A percentile compares a stretch with the other conserved stretches of the same genome.
These are phyloP conservation scores for Diaprepes abbreviatus DNA, from an alignment of 2,888 invertebrate genomes.

Conservation along the genomic window DNA sequence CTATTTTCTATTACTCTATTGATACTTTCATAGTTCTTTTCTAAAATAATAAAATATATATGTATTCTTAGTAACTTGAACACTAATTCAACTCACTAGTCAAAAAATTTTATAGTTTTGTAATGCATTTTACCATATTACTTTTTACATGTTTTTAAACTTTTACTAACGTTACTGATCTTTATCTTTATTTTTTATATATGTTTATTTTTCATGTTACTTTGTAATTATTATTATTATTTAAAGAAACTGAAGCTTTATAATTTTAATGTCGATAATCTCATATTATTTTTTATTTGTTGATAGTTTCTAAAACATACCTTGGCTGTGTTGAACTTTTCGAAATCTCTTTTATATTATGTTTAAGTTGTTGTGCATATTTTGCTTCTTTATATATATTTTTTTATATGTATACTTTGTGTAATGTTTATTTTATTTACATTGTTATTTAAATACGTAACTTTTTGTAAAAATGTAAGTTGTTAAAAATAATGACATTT, in stretches of 20 bases:
- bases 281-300: too few relatives aligned
- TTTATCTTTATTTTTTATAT: too few relatives aligned
- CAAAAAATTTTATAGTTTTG: too few relatives aligned
- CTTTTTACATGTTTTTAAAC: too few relatives aligned
- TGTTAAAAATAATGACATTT: not conserved
- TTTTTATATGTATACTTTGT: not conserved
- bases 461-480: not conserved
- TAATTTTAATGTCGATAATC: too few relatives aligned
- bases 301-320: too few relatives aligned
- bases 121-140: too few relatives aligned
- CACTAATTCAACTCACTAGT: too few relatives aligned
- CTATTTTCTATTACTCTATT: not conserved
- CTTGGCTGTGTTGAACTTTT: constrained; percentile 17
- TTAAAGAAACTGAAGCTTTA: too few relatives aligned
- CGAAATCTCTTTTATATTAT: not conserved
- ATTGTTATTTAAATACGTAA: not conserved
- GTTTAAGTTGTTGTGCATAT: not conserved
- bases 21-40: not conserved
- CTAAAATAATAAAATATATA: not conserved
- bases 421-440: not conserved
- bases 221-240: too few relatives aligned
- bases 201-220: too few relatives aligned
- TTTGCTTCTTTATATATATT: not conserved
- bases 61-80: not conserved
- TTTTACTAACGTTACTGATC: too few relatives aligned